Base-by-base conservation (phyloP, 2,797 vertebrate species). In the Diglossa cyanea region DNA sequence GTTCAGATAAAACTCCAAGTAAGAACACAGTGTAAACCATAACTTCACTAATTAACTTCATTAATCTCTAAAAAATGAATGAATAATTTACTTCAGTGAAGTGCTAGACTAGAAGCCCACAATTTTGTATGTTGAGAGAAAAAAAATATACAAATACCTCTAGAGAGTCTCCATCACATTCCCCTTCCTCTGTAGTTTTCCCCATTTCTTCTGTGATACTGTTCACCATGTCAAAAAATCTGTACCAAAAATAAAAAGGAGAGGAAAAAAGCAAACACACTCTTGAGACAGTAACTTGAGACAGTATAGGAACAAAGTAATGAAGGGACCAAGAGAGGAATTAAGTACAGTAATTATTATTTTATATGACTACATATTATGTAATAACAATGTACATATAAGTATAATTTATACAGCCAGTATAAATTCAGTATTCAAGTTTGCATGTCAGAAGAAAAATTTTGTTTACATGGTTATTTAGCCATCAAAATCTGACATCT, bases 161-260 rank as follows among this genome's bases (percentile, higher is more conserved):
- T 84, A 99, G 97, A 61, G 98, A 98, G n/a, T 99, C 99, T 9
- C 97, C 91, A 76, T 99, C 99, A 92, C 98, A 99, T 55, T 99
- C 99, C 8, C 98, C 98, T 92, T 99, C 99, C 60, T 99, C 99
- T 1, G 98, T 97, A 57, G 98, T 96, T 92, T 98, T 99, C 96
- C 99, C 99, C 62, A 98, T 98, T 94, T 99, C 99, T 92, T 99
- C 99, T 2, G 98, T 98, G 61, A 99, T 98, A 85, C 98, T 98
- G 96, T 99, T 99, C 66, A 99, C 99, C 98, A 99, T 98, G 86
- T 99, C 99, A 97, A 99, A 99, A 98, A 99, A 99, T 95, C 99
- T 99, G 94, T 54, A 92, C 54, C 60, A 91, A 39, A 18, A 42
- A 39, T 35, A 9, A 28, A 26, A 26, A 68, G 11, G 20, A 16